Evolutionary conservation across 2,113 vertebrate species (phyloP), one percentile per base, ranked within the genome.

Genomic region (Indicator indicator): DNA sequence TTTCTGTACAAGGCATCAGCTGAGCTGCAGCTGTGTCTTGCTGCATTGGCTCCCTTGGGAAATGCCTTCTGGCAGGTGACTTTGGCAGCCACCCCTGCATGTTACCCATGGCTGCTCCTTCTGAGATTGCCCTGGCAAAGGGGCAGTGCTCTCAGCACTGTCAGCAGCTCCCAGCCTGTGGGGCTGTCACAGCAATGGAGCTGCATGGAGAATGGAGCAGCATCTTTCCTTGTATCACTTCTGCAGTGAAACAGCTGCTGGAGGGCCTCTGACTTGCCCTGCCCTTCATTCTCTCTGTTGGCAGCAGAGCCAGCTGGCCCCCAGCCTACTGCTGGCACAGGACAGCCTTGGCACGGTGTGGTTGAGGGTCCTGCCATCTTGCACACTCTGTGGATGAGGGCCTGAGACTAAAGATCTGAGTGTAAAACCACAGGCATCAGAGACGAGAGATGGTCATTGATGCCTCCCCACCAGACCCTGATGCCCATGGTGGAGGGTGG

Each of bases 11-110:
- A 30, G 75, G 52, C 79, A 3, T 8, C 70, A 55, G 71, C 85
- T 87, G 70, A 23, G 67, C 59, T 19, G 50, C 69, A 48, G 80
- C 72, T 20, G 1, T 1, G 26, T n/a, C 86, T 13, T 4, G 1
- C 60, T 64, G 67, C 67, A 28, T 9, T 0, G 0, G 8, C 27
- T 71, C 85, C 75, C 88, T 11, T 16, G 65, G 77, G 90, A 58
- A 40, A 4, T 2, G 11, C 9, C 52, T 84, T 11, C 65, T 75
- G 74, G 32, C 48, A 3, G 5, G 8, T 23, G 81, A 24, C 17
- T 55, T 60, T 1, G 0, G 76, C 72, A 50, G 64, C 55, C n/a
- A 4, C 67, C 48, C 21, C 27, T 1, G 1, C 7, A 0, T 1
- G 4, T 59, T 24, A 20, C 33, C 54, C 2, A 0, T 4, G 15